phyloP scores from a whole-genome alignment of 2,113 vertebrate species.

The Danionella cerebrum region DNA sequence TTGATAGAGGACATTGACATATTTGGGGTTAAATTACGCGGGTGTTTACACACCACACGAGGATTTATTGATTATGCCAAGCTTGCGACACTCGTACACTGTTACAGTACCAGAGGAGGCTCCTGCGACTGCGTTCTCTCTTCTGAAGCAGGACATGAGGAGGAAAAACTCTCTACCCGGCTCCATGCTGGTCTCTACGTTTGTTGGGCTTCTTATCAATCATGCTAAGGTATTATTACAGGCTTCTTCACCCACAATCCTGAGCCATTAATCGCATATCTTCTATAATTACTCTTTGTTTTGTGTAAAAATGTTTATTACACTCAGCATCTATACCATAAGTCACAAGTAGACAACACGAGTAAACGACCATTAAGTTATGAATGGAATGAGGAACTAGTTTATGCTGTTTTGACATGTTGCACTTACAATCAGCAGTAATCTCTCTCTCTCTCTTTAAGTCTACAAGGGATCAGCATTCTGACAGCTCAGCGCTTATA shows the following conservation, averaged over 20 bases:
- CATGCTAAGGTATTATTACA: constrained; percentile 81
- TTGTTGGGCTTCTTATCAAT: constrained; percentile 89
- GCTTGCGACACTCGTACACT: constrained; percentile 84
- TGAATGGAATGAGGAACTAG: not conserved
- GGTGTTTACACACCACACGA: not conserved
- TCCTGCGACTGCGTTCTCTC: constrained; percentile 68
- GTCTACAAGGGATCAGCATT: constrained; percentile 11
- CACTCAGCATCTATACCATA: no score
- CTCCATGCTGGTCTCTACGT: constrained; percentile 86
- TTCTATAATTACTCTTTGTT: no score
- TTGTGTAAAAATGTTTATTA: no score
- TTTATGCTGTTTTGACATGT: not conserved
- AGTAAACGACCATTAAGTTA: not conserved
- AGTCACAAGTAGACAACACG: no score
- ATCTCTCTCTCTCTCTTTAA: constrained; percentile 28
- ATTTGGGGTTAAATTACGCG: not conserved
- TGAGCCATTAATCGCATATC: no score
- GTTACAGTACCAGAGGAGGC: constrained; percentile 84
- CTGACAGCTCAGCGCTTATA: constrained; percentile 53
- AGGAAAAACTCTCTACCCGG: constrained; percentile 71
- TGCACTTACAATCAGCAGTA: constrained; percentile 33
- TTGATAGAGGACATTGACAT: not conserved
- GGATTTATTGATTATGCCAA: constrained; percentile 52
- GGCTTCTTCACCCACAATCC: no score
- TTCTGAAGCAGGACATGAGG: constrained; percentile 78